Evolutionary conservation across 2,113 vertebrate species (phyloP), one percentile per base, ranked within the genome.

Genomic region (Crocuta crocuta): DNA sequence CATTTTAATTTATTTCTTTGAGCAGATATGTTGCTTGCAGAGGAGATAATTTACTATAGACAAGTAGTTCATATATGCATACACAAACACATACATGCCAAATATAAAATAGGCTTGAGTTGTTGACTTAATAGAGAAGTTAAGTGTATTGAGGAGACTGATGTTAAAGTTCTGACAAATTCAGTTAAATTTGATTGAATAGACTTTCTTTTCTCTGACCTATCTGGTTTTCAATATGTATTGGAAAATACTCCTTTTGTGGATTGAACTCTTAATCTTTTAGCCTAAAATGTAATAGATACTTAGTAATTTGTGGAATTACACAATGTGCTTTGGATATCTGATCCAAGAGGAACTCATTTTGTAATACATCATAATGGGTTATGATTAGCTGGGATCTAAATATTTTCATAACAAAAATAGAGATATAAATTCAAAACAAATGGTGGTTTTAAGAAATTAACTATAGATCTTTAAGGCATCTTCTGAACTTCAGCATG

Each of bases 341-440:
- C 45, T 89, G 73, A 79, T 65, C 24, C 71, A 78, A 82, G 23
- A 74, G 68, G 24, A 97, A 92, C 21, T 92, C 24, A 63, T 90
- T 87, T 95, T 68, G 79, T 94, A 17, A 53, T 80, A 50, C 2
- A 81, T 68, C 84, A 35, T 89, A 71, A n/a, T 97, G 39, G 23
- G 35, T 76, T 85, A 74, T 58, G 17, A 33, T 91, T 82, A 87
- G 45, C 28, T 94, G 31, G 65, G 83, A 55, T 85, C 35, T 66
- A 68, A 93, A 80, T 91, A 7, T 82, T 97, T 97, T 92, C 19
- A 17, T 83, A 76, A 87, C 2, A 68, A 89, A 88, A 76, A 45
- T 58, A 83, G 55, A 66, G 65, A n/a, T 66, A 48, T 53, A 33
- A 71, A 53, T 35, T 95, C 16, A 95, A 89, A 91, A 74, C n/a